These are phyloP conservation scores for Xestoiulus laeticollis DNA, from an alignment of 2,888 invertebrate species.

Conservation along the genomic window DNA sequence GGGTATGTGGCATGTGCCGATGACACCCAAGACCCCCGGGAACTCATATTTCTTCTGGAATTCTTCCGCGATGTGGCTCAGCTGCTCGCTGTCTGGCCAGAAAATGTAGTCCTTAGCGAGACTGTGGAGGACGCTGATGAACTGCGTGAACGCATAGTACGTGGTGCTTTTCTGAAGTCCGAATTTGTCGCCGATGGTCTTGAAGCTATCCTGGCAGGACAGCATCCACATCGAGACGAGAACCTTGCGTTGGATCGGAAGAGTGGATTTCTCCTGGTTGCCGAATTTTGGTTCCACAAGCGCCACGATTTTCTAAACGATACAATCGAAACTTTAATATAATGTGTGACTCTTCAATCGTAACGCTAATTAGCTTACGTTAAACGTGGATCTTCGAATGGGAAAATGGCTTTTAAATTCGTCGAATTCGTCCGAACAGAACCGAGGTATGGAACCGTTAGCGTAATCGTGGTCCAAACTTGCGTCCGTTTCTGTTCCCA, in stretches of 20 bases:
- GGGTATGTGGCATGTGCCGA: conserved; percentile 8
- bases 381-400: background rate
- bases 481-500: background rate
- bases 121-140: background rate
- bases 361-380: too few species aligned
- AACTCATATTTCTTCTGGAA: background rate
- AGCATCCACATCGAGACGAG: conserved; percentile 14
- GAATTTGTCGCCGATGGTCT: conserved; percentile 18
- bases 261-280: conserved; percentile 1
- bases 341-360: too few species aligned
- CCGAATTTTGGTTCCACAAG: conserved; percentile 2
- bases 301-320: background rate
- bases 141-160: background rate
- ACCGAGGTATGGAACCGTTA: background rate
- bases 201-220: conserved; percentile 20
- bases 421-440: conserved; percentile 11
- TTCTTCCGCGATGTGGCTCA: background rate
- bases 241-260: background rate
- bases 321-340: too few species aligned
- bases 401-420: background rate
- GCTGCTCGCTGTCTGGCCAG: conserved; percentile 25
- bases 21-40: background rate
- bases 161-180: conserved; percentile 3
- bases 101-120: background rate
- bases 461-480: background rate